phyloP scores from a whole-genome alignment of 2,113 vertebrate species.

The Poeciliopsis turrubarensis region DNA sequence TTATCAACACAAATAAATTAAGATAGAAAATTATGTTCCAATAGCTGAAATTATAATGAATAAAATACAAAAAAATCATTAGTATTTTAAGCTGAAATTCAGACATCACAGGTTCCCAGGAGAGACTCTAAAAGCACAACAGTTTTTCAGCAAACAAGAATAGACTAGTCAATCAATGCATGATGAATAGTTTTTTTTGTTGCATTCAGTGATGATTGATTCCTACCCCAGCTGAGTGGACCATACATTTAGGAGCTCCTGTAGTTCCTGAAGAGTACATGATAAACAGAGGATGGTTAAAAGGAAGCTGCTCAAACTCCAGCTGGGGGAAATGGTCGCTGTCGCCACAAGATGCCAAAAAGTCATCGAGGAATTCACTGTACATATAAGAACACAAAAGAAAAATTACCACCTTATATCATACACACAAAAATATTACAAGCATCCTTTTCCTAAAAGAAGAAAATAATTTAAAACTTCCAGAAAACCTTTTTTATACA shows the following conservation, averaged over 20 bases:
- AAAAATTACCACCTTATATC: too few species aligned
- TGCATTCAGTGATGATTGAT: not conserved
- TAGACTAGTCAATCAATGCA: not conserved
- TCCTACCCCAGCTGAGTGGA: slow-evolving; percentile 95
- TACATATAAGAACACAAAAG: not conserved
- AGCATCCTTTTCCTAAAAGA: not conserved
- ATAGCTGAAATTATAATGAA: not conserved
- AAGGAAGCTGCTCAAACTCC: slow-evolving; percentile 97
- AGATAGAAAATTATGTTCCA: not conserved
- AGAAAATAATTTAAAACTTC: not conserved
- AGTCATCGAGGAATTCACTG: slow-evolving; percentile 93
- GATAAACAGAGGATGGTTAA: slow-evolving; percentile 93
- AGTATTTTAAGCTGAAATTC: not conserved
- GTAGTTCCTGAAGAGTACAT: slow-evolving; percentile 98
- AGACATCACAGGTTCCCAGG: slow-evolving; percentile 11
- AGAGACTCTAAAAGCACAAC: slow-evolving; percentile 16
- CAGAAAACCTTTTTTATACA: slow-evolving; percentile 2
- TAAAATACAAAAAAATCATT: not conserved
- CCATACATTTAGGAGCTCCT: slow-evolving; percentile 97
- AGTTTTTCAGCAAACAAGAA: not conserved
- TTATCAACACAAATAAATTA: not conserved
- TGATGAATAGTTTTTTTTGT: not conserved
- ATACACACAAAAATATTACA: not conserved
- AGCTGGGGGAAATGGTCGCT: slow-evolving; percentile 90
- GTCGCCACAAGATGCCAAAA: slow-evolving; percentile 82